Conservation (phyloP, 2,888 invertebrate genomes). For the Bursaphelenchus okinawaensis region DNA sequence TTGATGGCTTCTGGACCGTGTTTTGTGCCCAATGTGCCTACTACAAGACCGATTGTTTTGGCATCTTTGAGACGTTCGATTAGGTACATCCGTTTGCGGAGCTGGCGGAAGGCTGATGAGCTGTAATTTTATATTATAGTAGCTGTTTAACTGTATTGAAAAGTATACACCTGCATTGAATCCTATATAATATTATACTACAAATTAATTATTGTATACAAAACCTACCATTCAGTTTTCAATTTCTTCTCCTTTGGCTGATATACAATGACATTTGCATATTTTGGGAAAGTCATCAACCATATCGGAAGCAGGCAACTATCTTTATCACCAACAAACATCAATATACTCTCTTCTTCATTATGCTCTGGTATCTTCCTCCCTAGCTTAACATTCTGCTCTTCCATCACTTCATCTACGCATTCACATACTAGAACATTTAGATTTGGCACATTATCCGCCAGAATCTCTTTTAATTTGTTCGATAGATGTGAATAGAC, state of each 20-base stretch:
- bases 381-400: slow-evolving; percentile 17
- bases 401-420: not conserved
- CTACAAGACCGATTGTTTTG: slow-evolving; percentile 73
- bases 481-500: slow-evolving; percentile 10
- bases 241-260: slow-evolving; percentile 1
- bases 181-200: too few relatives aligned
- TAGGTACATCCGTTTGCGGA: slow-evolving; percentile 75
- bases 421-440: not conserved
- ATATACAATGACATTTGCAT: slow-evolving; percentile 18
- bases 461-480: not conserved
- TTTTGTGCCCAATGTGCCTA: slow-evolving; percentile 81
- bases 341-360: slow-evolving; percentile 15
- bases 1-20: slow-evolving; percentile 60
- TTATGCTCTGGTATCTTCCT: slow-evolving; percentile 9
- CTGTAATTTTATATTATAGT: too few relatives aligned
- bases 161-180: too few relatives aligned
- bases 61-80: slow-evolving; percentile 89
- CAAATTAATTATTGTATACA: not conserved
- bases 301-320: slow-evolving; percentile 48
- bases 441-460: not conserved
- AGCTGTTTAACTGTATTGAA: too few relatives aligned
- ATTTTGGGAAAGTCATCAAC: slow-evolving; percentile 43
- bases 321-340: slow-evolving; percentile 43
- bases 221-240: slow-evolving; percentile 5
- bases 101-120: slow-evolving; percentile 50